Base-by-base conservation (phyloP, 2,113 vertebrate species). In the Embiotoca jacksoni region DNA sequence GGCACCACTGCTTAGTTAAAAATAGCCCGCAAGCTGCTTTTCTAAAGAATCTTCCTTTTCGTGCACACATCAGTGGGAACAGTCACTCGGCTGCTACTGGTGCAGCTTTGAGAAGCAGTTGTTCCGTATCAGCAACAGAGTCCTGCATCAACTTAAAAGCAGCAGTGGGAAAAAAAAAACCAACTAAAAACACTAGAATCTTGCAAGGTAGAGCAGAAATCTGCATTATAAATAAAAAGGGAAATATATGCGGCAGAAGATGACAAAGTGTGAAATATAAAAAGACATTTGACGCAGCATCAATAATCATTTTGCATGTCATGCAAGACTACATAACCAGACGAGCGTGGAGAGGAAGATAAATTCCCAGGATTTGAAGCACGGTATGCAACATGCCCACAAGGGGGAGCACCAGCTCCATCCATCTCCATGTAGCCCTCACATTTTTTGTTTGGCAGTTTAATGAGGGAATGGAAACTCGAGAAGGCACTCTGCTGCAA, bases 391-490 rank as follows among this genome's bases (percentile, higher is more conserved):
- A 62, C 14, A 41, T 32, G 35, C 56, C 87, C 92, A 91, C 88
- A 31, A 69, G 93, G n/a, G 73, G 92, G 90, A 4, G 81, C 1
- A 47, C 6, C 41, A 57, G 72, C 37, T 37, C 52, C n/a, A 78
- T 14, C 8, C 35, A 55, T 62, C 53, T 67, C 37, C 35, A 35
- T 53, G 67, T 5, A 10, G 10, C 39, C 32, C 63, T 52, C 49
- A 50, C 39, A 23, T 64, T 57, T 61, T 67, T 46, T 3, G 13
- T 55, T 67, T 23, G 33, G 62, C 80, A 76, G 60, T 53, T 83
- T 79, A 82, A 77, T 70, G 80, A 85, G 72, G 71, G 80, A 85
- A 80, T 63, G 78, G 83, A 87, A 84, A 89, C 81, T 75, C 0
- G 15, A 88, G 71, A 80, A 57, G 41, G 56, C 1, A 46, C 80